Conservation (phyloP, 2,888 invertebrate species). For the Vanessa cardui region DNA sequence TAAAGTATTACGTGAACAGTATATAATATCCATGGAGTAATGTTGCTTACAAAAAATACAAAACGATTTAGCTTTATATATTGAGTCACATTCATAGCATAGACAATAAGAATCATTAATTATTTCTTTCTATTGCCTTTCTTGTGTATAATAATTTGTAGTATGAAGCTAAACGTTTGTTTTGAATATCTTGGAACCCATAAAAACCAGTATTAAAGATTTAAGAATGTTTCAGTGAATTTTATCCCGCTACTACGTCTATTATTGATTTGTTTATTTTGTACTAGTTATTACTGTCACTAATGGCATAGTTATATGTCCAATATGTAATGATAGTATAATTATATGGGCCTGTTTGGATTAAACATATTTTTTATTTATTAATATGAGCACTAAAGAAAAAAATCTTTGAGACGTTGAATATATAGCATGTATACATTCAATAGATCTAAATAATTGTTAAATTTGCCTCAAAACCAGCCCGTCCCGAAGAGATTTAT, state of each 20-base stretch:
- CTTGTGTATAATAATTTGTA: not conserved
- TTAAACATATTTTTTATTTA: too few species aligned
- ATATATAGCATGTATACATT: not conserved
- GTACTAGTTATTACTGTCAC: not conserved
- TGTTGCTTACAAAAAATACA: not conserved
- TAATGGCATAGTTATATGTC: not conserved
- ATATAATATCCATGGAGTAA: not conserved
- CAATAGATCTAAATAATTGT: constrained; percentile 1
- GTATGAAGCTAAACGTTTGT: too few species aligned
- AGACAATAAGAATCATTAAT: too few species aligned
- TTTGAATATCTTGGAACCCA: too few species aligned
- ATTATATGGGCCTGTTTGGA: too few species aligned
- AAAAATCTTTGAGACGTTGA: too few species aligned
- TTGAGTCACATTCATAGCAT: not conserved
- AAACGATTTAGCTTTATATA: not conserved
- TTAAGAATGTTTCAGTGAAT: too few species aligned
- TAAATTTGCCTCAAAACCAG: constrained; percentile 8
- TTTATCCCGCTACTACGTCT: not conserved
- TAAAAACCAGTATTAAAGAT: too few species aligned
- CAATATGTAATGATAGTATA: not conserved
- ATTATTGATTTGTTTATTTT: not conserved
- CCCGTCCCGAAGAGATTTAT: constrained; percentile 15
- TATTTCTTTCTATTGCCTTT: not conserved
- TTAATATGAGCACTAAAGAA: not conserved
- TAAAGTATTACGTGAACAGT: constrained; percentile 5